These are phyloP conservation scores for Elaeidobius kamerunicus DNA, from an alignment of 2,888 invertebrate genomes.

Conservation along the genomic window DNA sequence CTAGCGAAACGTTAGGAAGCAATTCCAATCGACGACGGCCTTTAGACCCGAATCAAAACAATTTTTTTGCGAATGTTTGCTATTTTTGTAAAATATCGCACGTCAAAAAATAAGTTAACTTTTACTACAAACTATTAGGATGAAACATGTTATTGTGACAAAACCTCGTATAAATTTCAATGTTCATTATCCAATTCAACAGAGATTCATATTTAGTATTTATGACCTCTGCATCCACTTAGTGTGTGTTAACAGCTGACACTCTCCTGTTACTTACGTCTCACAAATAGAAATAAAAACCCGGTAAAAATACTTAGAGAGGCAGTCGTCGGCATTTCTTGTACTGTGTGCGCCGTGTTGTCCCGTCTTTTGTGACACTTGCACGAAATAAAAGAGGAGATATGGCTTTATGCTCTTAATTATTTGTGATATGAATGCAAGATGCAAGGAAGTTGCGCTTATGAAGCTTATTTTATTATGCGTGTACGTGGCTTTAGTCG, in stretches of 20 bases:
- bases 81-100: not conserved
- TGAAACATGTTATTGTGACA: not conserved
- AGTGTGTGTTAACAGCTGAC: conserved; percentile 41
- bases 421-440: conserved; percentile 25
- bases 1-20: too few relatives aligned
- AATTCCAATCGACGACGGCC: too few relatives aligned
- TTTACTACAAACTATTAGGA: not conserved
- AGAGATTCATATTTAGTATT: conserved; percentile 41
- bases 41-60: too few relatives aligned
- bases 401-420: conserved; percentile 26
- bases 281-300: conserved; percentile 27
- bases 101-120: not conserved
- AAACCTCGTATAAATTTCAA: conserved; percentile 12
- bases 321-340: conserved; percentile 12
- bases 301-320: conserved; percentile 24
- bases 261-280: conserved; percentile 29
- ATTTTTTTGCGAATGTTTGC: too few relatives aligned
- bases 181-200: conserved; percentile 17
- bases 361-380: conserved; percentile 16
- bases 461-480: conserved; percentile 25
- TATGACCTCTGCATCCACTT: conserved; percentile 42
- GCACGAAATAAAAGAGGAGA: conserved; percentile 23
- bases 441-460: conserved; percentile 26
- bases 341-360: conserved; percentile 4
- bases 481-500: not conserved